Evolutionary conservation across 2,888 invertebrate species (phyloP), one percentile per base, ranked within the genome.

Genomic region (Ormyrus rosae): DNA sequence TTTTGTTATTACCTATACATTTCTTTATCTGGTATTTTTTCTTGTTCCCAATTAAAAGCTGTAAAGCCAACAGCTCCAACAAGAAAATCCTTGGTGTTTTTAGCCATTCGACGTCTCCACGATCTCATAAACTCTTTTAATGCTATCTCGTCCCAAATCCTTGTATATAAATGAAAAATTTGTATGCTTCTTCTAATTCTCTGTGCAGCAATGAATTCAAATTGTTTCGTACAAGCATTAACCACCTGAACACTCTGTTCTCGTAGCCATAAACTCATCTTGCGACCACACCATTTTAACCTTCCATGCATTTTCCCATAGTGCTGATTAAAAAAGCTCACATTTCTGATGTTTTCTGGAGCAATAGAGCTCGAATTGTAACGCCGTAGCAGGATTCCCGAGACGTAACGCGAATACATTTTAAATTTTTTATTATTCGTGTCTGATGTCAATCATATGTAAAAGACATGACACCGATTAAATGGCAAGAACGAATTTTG

Each of bases 131-230:
- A 91, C 80, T 93, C 92, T 79, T 89, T 92, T 1, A 94, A 88
- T 3, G 93, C 93, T 19, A 91, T 90, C 74, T 94, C 93, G 74
- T 94, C 94, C 93, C 94, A 94, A 82, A 94, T 91, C 82, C 91
- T 92, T 9, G 93, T 92, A 85, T 94, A 95, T 72, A 94, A 90
- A 75, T 92, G 92, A 84, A 94, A 92, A 88, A 94, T 92, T 86
- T 94, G 94, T 82, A 94, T 92, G n/a, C 93, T 92, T 67, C 94
- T 92, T 74, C 94, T 91, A 0, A 94, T 90, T 55, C 94, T 91
- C 85, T 94, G 94, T 0, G 94, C 94, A 63, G 90, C 85, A 8
- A 90, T 86, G 51, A 89, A 90, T 78, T 90, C 88, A 58, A 89
- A 89, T 80, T 90, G 90, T 63, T 82, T 85, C 4, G 86, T 85